These are phyloP conservation scores for Dione vanillae DNA, from an alignment of 2,888 invertebrate genomes.

Conservation along the genomic window DNA sequence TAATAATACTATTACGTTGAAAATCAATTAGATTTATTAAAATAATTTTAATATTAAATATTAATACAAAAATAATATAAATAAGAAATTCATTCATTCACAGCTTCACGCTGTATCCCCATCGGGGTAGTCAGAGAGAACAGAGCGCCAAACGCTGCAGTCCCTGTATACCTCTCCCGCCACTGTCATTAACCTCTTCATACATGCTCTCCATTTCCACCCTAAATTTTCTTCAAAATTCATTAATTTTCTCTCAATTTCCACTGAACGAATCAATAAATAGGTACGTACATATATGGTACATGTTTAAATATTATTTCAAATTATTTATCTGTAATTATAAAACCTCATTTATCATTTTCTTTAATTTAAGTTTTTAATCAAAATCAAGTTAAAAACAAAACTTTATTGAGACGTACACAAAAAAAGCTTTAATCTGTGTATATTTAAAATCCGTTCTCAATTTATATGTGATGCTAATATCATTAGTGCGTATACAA, in stretches of 20 bases:
- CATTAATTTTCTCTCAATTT: too few relatives aligned
- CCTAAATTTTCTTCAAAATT: too few relatives aligned
- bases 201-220: neutral
- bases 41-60: too few relatives aligned
- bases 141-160: too few relatives aligned
- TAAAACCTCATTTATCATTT: neutral
- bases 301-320: neutral
- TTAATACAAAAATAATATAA: too few relatives aligned
- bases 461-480: slow-evolving; percentile 12
- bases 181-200: neutral
- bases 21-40: too few relatives aligned
- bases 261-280: neutral
- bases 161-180: too few relatives aligned
- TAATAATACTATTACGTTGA: too few relatives aligned
- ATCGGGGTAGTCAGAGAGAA: neutral
- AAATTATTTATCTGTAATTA: neutral
- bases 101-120: neutral
- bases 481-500: slow-evolving; percentile 13
- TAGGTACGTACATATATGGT: neutral
- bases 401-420: neutral
- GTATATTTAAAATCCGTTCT: slow-evolving; percentile 8
- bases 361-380: neutral
- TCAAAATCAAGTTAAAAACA: neutral
- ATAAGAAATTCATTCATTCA: too few relatives aligned
- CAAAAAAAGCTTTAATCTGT: slow-evolving; percentile 9